Evolutionary conservation across 2,797 vertebrate genomes (phyloP), one percentile per base, ranked within the genome.

Genomic region (Lerista edwardsae): DNA sequence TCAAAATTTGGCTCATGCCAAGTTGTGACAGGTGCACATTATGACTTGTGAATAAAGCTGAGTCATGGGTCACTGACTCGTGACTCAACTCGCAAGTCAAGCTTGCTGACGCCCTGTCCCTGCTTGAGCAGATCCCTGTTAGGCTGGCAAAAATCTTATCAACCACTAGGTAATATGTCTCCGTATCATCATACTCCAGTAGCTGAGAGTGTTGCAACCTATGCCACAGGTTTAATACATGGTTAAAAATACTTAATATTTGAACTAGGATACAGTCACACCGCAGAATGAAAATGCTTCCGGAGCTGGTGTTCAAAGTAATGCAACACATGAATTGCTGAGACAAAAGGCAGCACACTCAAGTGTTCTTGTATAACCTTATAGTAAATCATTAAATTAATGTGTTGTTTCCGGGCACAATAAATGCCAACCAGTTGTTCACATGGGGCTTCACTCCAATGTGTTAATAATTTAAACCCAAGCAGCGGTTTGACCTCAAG

Each of bases 401-500:
- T 78, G 39, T 44, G 41, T 44, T 44, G 39, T 78, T 78, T 41
- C 61, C 39, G 9, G 39, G 39, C 59, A 44, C 59, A 78, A 64
- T 21, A 41, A 44, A 64, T 64, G 61, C 39, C 75, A 41, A 34
- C 57, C 15, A 62, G 57, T 77, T 64, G 7, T 65, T 78, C 61
- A n/a, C 29, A 31, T 75, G 73, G 47, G 29, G 8, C 73, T 75
- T 55, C 4, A n/a, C 19, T 47, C 11, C 61, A 78, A 31, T 78
- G 36, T 64, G 75, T 62, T 77, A 62, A 62, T 44, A 39, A 78
- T 44, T 78, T 78, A 44, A 78, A 78, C 61, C 59, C 76, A 65
- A 75, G 27, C 10, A 79, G 61, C 29, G 31, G 62, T 65, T 79
- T 79, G 61, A 79, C 19, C 36, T 64, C 61, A 44, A 19, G 7